These are phyloP conservation scores for Aphelenchoides besseyi DNA, from an alignment of 1,140 invertebrate species.

Conservation along the genomic window DNA sequence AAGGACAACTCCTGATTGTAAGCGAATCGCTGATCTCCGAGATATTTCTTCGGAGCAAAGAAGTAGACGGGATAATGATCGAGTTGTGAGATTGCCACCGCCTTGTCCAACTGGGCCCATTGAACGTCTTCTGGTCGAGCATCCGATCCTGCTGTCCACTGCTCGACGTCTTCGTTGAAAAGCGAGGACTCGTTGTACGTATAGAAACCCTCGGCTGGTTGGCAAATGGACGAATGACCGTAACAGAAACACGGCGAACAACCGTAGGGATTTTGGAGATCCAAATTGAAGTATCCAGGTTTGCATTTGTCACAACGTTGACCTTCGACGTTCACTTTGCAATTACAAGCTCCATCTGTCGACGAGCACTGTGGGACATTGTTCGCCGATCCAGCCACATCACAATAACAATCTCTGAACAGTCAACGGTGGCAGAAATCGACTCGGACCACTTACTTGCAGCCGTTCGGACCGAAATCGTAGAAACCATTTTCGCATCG, in stretches of 20 bases:
- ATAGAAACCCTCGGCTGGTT: conserved; percentile 78
- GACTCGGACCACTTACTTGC: conserved; percentile 43
- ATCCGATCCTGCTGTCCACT: conserved; percentile 76
- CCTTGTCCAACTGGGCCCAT: conserved; percentile 72
- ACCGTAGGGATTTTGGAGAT: conserved; percentile 82
- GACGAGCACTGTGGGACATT: conserved; percentile 79
- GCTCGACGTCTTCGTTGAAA: conserved; percentile 55
- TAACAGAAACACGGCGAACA: conserved; percentile 97
- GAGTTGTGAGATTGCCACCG: conserved; percentile 71
- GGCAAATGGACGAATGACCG: conserved; percentile 88
- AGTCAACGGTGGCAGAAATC: background rate
- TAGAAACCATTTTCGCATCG: conserved; percentile 37
- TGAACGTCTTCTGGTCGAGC: conserved; percentile 65
- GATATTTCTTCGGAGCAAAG: conserved; percentile 64
- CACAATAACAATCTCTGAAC: conserved; percentile 82
- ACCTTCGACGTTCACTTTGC: conserved; percentile 89
- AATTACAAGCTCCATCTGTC: conserved; percentile 75
- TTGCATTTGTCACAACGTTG: conserved; percentile 84
- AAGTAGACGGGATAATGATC: conserved; percentile 63
- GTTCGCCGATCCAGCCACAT: conserved; percentile 74
- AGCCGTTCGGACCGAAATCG: conserved; percentile 35
- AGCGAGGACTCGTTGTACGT: conserved; percentile 65
- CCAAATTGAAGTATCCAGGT: conserved; percentile 88
- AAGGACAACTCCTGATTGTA: conserved; percentile 92
- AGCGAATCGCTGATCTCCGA: conserved; percentile 85